These are phyloP conservation scores for Callyntrura sp. DNA, from an alignment of 2,888 invertebrate species.

Conservation along the genomic window DNA sequence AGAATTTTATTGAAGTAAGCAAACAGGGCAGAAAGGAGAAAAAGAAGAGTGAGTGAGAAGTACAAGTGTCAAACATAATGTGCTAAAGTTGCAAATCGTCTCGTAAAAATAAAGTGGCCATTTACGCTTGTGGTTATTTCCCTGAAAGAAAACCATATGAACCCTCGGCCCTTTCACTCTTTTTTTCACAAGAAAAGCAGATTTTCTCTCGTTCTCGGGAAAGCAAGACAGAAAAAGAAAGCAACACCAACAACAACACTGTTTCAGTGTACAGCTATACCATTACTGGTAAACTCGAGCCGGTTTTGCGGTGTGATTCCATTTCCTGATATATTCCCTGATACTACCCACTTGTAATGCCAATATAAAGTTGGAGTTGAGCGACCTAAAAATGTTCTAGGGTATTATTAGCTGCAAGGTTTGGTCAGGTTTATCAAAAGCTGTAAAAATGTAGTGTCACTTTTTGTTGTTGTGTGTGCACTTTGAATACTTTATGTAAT, in stretches of 20 bases:
- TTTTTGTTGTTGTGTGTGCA: too few species aligned
- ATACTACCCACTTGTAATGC: too few species aligned
- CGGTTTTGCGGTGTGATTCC: too few species aligned
- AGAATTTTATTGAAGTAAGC: conserved; percentile 17
- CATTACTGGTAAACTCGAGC: not conserved
- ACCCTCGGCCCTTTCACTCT: conserved; percentile 54
- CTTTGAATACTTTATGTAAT: too few species aligned
- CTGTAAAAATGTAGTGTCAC: too few species aligned
- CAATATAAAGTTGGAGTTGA: too few species aligned
- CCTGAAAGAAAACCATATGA: conserved; percentile 58
- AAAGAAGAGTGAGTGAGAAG: conserved; percentile 69
- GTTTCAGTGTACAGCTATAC: not conserved
- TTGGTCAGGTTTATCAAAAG: too few species aligned
- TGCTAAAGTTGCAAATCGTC: conserved; percentile 81
- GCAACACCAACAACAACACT: not conserved
- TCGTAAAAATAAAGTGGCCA: conserved; percentile 82
- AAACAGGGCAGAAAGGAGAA: not conserved
- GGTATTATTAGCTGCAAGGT: too few species aligned
- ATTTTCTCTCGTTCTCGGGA: not conserved
- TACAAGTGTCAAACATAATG: conserved; percentile 82
- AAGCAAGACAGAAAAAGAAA: not conserved
- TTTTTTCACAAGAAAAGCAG: conserved; percentile 23
- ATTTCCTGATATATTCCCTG: too few species aligned
- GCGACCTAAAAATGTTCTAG: too few species aligned
- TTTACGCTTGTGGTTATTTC: conserved; percentile 78